Conservation (phyloP, 1,140 invertebrate genomes). For the Saccostrea echinata region DNA sequence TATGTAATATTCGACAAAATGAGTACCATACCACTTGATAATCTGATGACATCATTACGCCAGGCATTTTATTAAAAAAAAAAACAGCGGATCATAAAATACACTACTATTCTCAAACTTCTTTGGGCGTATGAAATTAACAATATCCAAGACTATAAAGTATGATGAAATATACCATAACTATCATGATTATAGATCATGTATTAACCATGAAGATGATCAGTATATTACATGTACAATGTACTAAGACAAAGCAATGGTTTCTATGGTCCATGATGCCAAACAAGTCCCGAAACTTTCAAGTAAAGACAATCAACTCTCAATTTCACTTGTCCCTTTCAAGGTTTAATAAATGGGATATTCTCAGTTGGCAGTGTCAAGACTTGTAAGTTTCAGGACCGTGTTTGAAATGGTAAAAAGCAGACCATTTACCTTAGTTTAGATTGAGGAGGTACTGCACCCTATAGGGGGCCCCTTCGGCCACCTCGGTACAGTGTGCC, state of each 20-base stretch:
- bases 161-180: too few species aligned
- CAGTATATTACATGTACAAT: neutral
- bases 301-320: neutral
- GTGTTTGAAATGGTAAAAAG: neutral
- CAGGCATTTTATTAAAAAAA: too few species aligned
- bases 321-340: neutral
- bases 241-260: neutral
- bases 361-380: neutral
- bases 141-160: too few species aligned
- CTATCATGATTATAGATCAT: neutral
- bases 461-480: constrained; percentile 14
- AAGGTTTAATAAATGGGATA: neutral
- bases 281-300: neutral
- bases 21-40: too few species aligned
- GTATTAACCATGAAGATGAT: constrained; percentile 1
- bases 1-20: too few species aligned
- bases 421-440: constrained; percentile 20
- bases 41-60: too few species aligned
- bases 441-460: constrained; percentile 20
- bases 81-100: too few species aligned
- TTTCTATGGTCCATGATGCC: neutral
- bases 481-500: constrained; percentile 20
- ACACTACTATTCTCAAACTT: too few species aligned
- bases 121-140: too few species aligned
- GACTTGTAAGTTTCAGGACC: constrained; percentile 12